Base-by-base conservation (phyloP, 2,888 invertebrate genomes). In the Microplitis deprimator region DNA sequence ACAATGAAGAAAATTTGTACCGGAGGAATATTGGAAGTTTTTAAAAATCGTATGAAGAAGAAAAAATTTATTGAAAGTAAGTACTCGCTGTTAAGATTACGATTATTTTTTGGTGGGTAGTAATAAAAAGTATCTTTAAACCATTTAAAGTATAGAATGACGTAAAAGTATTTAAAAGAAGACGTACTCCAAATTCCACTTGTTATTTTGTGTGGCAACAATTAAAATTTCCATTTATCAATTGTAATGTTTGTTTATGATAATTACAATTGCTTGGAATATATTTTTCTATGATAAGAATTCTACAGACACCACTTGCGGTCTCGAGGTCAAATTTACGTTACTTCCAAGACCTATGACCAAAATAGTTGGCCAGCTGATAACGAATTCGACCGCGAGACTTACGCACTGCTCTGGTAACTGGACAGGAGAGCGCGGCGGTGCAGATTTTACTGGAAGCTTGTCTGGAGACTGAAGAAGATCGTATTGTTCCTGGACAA, bases 381-480 rank as follows among this genome's bases (percentile, higher is more conserved):
- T n/a, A n/a, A n/a, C n/a, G 96, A 97, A 88, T 91, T 93, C 0
- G 98, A 98, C 89, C 92, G 97, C 80, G 97, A 98, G 89, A 98
- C 89, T 92, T 99, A 78, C 95, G 96, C 89, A 94, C 95, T 70
- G 97, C 98, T 4, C 91, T 98, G 76, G 94, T 98, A n/a, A n/a
- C n/a, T n/a, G n/a, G n/a, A n/a, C n/a, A n/a, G n/a, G n/a, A n/a
- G n/a, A n/a, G n/a, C n/a, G n/a, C 68, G 96, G 97, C 96, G 0
- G 93, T 97, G 60, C 99, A 99, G 91, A 96, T 99, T 85, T 92
- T 99, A 79, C 91, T 99, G 68, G 98, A 99, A 91, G 95, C 96
- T 5, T 97, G 98, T 89, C 91, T 97, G 68, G 95, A 96, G 88
- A 95, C 94, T 0, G 90, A 92, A 72, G 93, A 94, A 79, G 96